Percentiles rank a stretch among this genome's conserved stretches.
Evolutionary conservation across 1,140 invertebrate species (phyloP).

Genomic region (Cataglyphis hispanica): DNA sequence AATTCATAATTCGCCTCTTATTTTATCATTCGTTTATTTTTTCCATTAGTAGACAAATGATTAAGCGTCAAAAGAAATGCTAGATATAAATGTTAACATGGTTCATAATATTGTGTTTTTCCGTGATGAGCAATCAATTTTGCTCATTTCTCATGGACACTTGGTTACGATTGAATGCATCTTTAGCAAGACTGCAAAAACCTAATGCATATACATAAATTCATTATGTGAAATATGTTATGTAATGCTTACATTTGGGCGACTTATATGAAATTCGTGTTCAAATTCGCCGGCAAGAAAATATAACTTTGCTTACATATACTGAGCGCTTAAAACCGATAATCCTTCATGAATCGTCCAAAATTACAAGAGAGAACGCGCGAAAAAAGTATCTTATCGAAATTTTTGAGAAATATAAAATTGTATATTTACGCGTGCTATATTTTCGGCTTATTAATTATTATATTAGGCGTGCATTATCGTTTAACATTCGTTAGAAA

Average conservation of each 20-base stretch:
- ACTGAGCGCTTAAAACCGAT: neutral
- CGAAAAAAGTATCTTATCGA: neutral
- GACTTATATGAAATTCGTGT: slow-evolving; percentile 29
- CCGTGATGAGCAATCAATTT: slow-evolving; percentile 19
- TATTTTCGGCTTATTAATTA: neutral
- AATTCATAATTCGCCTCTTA: neutral
- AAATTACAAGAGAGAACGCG: neutral
- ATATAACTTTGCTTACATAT: neutral
- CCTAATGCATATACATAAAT: neutral
- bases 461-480: neutral
- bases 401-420: neutral
- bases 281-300: neutral
- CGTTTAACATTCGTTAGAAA: neutral
- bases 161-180: neutral
- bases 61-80: neutral
- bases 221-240: neutral
- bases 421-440: neutral
- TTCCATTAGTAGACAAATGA: slow-evolving; percentile 7
- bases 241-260: neutral
- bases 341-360: neutral
- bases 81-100: neutral
- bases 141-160: neutral
- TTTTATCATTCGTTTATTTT: neutral
- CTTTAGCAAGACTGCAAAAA: neutral
- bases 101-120: neutral